A percentile compares a stretch with the other conserved stretches of the same genome.
Evolutionary conservation across 2,797 vertebrate species (phyloP).

Genomic region (Labroides dimidiatus): DNA sequence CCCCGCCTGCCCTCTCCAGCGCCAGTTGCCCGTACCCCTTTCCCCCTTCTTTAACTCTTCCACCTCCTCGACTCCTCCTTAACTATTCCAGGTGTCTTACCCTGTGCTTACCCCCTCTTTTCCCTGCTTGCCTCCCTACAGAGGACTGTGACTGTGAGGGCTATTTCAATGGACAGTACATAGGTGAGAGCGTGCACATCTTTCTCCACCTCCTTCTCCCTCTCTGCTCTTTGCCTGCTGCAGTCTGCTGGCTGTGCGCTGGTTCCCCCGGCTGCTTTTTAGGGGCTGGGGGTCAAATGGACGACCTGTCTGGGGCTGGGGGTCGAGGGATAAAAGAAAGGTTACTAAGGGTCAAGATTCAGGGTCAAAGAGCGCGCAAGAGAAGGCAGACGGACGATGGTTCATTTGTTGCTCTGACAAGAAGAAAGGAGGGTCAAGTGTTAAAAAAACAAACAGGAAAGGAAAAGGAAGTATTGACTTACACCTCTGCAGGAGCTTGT

Average conservation of each 20-base stretch:
- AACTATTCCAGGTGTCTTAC: conserved; percentile 72
- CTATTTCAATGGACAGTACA: conserved; percentile 96
- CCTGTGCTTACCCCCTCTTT: conserved; percentile 79
- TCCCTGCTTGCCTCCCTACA: conserved; percentile 87
- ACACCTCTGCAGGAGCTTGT: conserved; percentile 1
- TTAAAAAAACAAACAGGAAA: background rate
- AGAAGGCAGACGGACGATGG: conserved; percentile 13
- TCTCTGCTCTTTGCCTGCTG: conserved; percentile 72
- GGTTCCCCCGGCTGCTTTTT: conserved; percentile 52
- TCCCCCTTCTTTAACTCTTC: conserved; percentile 31
- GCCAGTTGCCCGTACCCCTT: conserved; percentile 12
- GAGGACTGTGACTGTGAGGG: conserved; percentile 97
- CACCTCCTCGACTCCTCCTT: conserved; percentile 33
- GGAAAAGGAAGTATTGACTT: conserved; percentile 3
- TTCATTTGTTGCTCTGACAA: background rate
- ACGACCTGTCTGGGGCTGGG: conserved; percentile 27
- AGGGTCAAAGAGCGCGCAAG: conserved; percentile 4
- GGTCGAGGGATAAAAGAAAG: conserved; percentile 52
- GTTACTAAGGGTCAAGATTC: conserved; percentile 24
- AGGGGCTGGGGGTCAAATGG: conserved; percentile 39
- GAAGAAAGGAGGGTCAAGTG: background rate
- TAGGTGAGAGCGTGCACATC: conserved; percentile 90
- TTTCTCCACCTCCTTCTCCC: conserved; percentile 71
- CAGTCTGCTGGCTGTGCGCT: conserved; percentile 76
- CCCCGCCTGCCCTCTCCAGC: conserved; percentile 37